Evolutionary conservation across 1,140 invertebrate genomes (phyloP).

Genomic region (Drosophila oshimai): DNA sequence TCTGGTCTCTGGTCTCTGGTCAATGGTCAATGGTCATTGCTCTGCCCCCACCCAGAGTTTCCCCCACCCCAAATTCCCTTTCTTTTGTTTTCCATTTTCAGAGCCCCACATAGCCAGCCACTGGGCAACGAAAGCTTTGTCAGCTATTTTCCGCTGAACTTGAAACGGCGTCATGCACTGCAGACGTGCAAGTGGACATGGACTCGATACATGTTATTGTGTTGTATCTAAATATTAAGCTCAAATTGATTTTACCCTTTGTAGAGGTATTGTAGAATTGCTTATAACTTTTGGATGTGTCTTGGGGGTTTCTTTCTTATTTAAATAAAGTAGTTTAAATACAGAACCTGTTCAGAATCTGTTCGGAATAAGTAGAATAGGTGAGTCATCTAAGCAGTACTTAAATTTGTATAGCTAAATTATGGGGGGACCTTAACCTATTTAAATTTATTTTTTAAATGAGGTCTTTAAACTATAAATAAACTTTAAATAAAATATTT

Average conservation of each 20-base stretch:
- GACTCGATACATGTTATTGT: conserved; percentile 1
- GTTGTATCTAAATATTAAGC: background rate
- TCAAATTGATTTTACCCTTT: background rate
- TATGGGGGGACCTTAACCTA: too few species aligned
- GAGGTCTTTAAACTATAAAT: too few species aligned
- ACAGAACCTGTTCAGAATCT: too few species aligned
- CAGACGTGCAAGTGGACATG: conserved; percentile 19
- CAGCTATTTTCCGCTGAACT: conserved; percentile 37
- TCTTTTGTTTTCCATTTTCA: too few species aligned
- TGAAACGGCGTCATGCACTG: conserved; percentile 34
- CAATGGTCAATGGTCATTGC: conserved; percentile 24
- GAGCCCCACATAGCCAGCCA: background rate
- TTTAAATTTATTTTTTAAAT: too few species aligned
- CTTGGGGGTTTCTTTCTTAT: background rate
- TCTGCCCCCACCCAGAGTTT: conserved; percentile 7
- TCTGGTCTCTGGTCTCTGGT: conserved; percentile 31
- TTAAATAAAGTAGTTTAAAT: too few species aligned
- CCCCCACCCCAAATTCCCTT: background rate
- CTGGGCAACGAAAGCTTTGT: background rate
- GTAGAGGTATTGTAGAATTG: fast-evolving
- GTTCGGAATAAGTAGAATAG: too few species aligned
- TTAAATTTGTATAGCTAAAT: too few species aligned
- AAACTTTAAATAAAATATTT: too few species aligned
- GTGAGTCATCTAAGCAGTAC: too few species aligned
- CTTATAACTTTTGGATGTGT: background rate